Percentiles rank a stretch among this genome's conserved stretches.
phyloP scores from a whole-genome alignment of 2,113 vertebrate genomes.

The Galeopterus variegatus region DNA sequence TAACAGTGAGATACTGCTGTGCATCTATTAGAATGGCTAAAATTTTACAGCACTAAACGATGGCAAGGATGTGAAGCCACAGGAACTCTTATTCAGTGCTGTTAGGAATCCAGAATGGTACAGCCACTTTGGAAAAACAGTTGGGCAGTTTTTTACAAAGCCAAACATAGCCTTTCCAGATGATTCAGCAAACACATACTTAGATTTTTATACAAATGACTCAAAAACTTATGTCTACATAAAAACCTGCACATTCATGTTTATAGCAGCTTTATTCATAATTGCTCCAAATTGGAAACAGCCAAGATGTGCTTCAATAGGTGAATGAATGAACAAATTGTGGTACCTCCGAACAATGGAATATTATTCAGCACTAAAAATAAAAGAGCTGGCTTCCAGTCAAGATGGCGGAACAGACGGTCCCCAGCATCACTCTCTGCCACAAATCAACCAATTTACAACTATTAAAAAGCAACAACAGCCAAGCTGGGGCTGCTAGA shows the following conservation, averaged over 20 bases:
- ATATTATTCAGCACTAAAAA: slow-evolving; percentile 41
- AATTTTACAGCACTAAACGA: background rate
- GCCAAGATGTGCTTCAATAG: background rate
- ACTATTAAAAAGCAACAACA: no score
- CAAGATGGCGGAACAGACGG: no score
- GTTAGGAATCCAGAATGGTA: background rate
- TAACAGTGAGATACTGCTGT: background rate
- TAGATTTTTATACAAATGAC: slow-evolving; percentile 44
- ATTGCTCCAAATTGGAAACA: slow-evolving; percentile 19
- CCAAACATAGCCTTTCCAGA: background rate
- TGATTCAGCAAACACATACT: background rate
- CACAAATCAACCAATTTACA: no score
- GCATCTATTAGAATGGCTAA: background rate
- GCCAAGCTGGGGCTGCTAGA: no score
- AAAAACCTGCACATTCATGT: slow-evolving; percentile 44
- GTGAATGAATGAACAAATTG: background rate
- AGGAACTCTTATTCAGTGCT: background rate
- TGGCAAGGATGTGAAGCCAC: background rate
- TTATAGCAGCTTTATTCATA: slow-evolving; percentile 41
- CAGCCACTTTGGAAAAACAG: slow-evolving; percentile 1
- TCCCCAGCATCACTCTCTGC: no score
- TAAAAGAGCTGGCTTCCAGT: background rate
- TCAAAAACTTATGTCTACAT: background rate
- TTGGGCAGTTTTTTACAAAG: background rate
- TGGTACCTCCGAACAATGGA: slow-evolving; percentile 20